Base-by-base conservation (phyloP, 2,113 vertebrate genomes). In the Lophura nycthemera region DNA sequence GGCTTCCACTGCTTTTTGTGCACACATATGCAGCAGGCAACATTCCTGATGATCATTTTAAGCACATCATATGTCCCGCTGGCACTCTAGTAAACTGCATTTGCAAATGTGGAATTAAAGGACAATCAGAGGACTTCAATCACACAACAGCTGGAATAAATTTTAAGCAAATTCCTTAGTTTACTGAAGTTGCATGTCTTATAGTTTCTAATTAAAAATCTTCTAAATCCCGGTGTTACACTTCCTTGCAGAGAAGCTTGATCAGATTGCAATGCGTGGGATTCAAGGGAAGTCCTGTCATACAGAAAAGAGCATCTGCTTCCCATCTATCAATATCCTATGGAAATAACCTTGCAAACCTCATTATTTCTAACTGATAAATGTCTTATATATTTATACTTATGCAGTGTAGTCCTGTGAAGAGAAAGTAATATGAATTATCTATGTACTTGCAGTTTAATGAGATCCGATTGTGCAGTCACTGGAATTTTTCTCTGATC, bases 11-110 rank as follows among this genome's bases (percentile, higher is more conserved):
- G n/a, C 0, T 56, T 47, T 76, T 48, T n/a, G 61, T 54, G 3
- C 36, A 72, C 45, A 24, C 82, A 5, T 8, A 1, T 18, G 16
- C 1, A 3, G 22, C 15, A 11, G 45, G 5, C 1, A 30, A 5
- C 21, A 32, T 5, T 48, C 38, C 36, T 67, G 34, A 24, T 75
- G 30, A 27, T 73, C 38, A 47, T 34, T 24, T 60, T 4, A n/a
- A 75, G 47, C 32, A 30, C 24, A 48, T 17, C 42, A 8, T 25
- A 34, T 3, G 13, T 15, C 56, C 60, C 60, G 5, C 25, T 78
- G 70, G 27, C 18, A 45, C 38, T 56, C 45, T 16, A 38, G n/a
- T 27, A 84, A 60, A 82, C 1, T 36, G 13, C 24, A 59, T 18
- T 48, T 74, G 45, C 34, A 66, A 27, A 82, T 40, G 20, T 48